Percentiles rank a stretch among this genome's conserved stretches.
These are phyloP conservation scores for Ditylenchus weischeri DNA, from an alignment of 2,888 invertebrate genomes.

Conservation along the genomic window DNA sequence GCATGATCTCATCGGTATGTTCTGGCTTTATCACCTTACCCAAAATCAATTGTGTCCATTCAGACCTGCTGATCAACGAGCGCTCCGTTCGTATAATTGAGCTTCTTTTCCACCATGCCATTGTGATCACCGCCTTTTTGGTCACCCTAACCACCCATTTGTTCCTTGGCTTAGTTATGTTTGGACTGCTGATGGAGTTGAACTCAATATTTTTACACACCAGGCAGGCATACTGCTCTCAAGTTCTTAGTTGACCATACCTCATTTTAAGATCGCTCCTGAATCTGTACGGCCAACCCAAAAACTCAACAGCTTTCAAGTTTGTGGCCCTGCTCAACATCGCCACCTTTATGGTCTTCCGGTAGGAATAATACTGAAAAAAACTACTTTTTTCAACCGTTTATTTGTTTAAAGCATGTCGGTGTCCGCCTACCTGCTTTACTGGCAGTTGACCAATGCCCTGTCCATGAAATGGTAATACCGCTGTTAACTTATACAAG, in stretches of 20 bases:
- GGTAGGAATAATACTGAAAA: conserved; percentile 15
- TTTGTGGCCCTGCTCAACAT: conserved; percentile 55
- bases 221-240: conserved; percentile 3
- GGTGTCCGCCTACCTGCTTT: conserved; percentile 47
- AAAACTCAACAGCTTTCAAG: conserved; percentile 48
- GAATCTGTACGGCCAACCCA: conserved; percentile 47
- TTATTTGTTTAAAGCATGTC: background rate
- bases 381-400: no score
- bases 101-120: conserved; percentile 56
- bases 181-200: conserved; percentile 57
- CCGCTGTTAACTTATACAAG: background rate
- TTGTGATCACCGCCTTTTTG: conserved; percentile 51
- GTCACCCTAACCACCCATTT: conserved; percentile 41
- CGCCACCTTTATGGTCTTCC: conserved; percentile 53
- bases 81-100: conserved; percentile 55
- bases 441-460: conserved; percentile 45
- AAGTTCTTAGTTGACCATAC: no score
- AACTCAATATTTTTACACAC: conserved; percentile 53
- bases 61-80: conserved; percentile 54
- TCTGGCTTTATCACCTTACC: background rate
- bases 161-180: conserved; percentile 53
- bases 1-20: conserved; percentile 46
- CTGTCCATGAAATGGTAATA: conserved; percentile 39
- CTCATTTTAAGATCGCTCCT: conserved; percentile 29
- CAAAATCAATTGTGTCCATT: conserved; percentile 16